A percentile compares a stretch with the other conserved stretches of the same genome.
phyloP scores from a whole-genome alignment of 2,113 vertebrate genomes.

The Notechis scutatus region DNA sequence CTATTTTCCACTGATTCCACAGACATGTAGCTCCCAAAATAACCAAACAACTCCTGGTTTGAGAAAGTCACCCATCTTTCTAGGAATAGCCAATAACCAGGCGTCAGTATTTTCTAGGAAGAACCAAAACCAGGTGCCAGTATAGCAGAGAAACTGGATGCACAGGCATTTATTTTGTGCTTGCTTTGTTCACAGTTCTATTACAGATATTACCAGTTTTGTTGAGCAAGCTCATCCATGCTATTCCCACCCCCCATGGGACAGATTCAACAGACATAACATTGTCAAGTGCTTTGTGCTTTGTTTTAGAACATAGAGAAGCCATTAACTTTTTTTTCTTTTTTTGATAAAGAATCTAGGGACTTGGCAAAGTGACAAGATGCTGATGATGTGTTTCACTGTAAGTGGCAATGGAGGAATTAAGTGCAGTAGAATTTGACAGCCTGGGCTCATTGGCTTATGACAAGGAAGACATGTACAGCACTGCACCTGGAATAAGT shows the following conservation, averaged over 20 bases:
- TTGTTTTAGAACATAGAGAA: conserved; percentile 31
- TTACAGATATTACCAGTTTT: not conserved
- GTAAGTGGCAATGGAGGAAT: conserved; percentile 21
- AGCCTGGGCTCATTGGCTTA: not conserved
- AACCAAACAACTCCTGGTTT: not conserved
- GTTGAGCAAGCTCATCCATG: not conserved
- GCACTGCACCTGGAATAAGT: not conserved
- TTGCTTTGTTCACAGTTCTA: not conserved
- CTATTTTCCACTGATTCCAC: not conserved
- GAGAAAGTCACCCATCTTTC: not conserved
- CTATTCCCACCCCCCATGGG: not conserved
- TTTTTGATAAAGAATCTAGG: conserved; percentile 23
- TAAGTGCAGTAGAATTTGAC: conserved; percentile 33
- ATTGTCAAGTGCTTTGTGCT: conserved; percentile 21
- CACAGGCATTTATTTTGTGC: not conserved
- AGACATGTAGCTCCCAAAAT: not conserved
- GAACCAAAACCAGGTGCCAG: not conserved
- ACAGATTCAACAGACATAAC: not conserved
- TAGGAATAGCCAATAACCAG: not conserved
- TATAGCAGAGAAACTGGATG: not conserved
- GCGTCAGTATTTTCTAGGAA: not conserved
- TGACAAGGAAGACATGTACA: conserved; percentile 8
- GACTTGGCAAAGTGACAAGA: conserved; percentile 33
- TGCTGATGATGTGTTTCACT: not conserved
- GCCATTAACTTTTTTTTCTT: conserved; percentile 31